Evolutionary conservation across 2,888 invertebrate genomes (phyloP).

Genomic region (Xestia c-nigrum): DNA sequence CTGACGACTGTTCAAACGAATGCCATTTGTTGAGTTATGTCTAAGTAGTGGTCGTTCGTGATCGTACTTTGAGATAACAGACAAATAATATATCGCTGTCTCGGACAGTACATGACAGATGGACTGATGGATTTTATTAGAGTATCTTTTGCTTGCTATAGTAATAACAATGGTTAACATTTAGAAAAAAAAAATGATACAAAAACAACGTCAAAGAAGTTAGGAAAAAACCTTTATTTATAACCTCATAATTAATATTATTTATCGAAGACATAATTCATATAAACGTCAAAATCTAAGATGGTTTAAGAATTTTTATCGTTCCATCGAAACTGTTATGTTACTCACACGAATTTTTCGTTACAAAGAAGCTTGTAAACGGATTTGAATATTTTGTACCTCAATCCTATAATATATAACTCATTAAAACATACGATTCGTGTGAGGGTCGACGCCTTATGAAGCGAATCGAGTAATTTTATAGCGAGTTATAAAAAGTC

Average conservation of each 20-base stretch:
- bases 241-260: slow-evolving; percentile 55
- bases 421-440: slow-evolving; percentile 71
- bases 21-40: slow-evolving; percentile 73
- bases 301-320: slow-evolving; percentile 60
- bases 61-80: slow-evolving; percentile 74
- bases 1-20: slow-evolving; percentile 69
- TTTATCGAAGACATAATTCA: slow-evolving; percentile 55
- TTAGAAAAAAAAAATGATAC: slow-evolving; percentile 29
- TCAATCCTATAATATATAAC: slow-evolving; percentile 76
- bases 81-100: slow-evolving; percentile 73
- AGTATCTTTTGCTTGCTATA: slow-evolving; percentile 55
- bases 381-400: slow-evolving; percentile 71
- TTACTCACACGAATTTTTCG: slow-evolving; percentile 60
- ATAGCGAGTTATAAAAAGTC: slow-evolving; percentile 78
- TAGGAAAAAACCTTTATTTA: slow-evolving; percentile 53
- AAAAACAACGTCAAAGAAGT: slow-evolving; percentile 15
- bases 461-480: slow-evolving; percentile 75
- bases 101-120: slow-evolving; percentile 71
- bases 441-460: slow-evolving; percentile 74
- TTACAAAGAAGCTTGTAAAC: slow-evolving; percentile 63
- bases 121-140: slow-evolving; percentile 69
- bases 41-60: slow-evolving; percentile 70
- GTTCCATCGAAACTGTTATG: slow-evolving; percentile 43
- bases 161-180: slow-evolving; percentile 55
- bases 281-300: slow-evolving; percentile 43